Evolutionary conservation across 2,113 vertebrate species (phyloP), one percentile per base, ranked within the genome.

Genomic region (Anser brachyrhynchus): DNA sequence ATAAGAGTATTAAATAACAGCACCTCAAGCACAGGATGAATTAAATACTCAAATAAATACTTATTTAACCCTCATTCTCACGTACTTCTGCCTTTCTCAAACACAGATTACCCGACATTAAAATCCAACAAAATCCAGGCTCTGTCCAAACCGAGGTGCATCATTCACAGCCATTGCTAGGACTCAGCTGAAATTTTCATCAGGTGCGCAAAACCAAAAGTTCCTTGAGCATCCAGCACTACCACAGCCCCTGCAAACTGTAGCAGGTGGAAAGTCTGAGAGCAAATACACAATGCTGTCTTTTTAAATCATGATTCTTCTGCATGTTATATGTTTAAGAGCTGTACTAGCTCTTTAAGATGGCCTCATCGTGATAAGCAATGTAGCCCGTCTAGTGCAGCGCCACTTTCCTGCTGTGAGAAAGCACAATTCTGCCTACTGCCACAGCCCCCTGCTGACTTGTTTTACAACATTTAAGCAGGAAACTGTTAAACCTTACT

Each of bases 401-500:
- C 46, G 55, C 73, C 71, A 79, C 94, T 80, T 89, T 31, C 95
- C 95, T 66, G 79, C 92, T 80, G 92, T 90, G 96, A 89, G 71
- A 71, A 92, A 44, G 73, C 54, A 88, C 85, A 67, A 73, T 61
- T 71, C 83, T 86, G 89, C 88, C 93, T 88, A 83, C 85, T 91
- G 54, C 75, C 76, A 90, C 70, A 95, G 90, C 85, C 79, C 91
- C 94, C 92, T 94, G 88, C 88, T 93, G 93, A 95, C 89, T 82
- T 96, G 78, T 94, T 97, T 92, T 92, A 96, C 87, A 88, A 95
- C 92, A 97, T 92, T 96, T 87, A 77, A 96, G 90, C 89, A 95
- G 90, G 93, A 97, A 98, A 97, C 96, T 92, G 91, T 95, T 97
- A 93, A 96, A 95, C 55, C 77, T 95, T 85, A 80, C 96, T 97